Base-by-base conservation (phyloP, 30 jellyfish, hydroid and myxozoan species). In the Phacellophora camtschatica region DNA sequence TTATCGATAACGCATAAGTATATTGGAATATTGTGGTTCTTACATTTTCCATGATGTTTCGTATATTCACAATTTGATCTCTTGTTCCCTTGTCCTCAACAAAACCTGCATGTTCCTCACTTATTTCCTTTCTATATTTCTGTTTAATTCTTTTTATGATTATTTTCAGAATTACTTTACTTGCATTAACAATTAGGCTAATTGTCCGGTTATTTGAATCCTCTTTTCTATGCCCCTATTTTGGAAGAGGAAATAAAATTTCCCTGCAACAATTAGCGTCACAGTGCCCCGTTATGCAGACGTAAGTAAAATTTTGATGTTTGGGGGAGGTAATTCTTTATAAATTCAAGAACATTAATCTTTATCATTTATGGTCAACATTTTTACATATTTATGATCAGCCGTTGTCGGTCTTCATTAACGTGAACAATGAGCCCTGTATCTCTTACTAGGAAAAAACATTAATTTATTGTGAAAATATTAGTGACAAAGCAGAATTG, bases 61-160 rank as follows among this genome's bases (percentile, higher is more conserved):
- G 76, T 48, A 73, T 48, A 73, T 73, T 73, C 28, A 31, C 59
- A 18, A 51, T 73, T 51, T 73, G 76, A 48, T 73, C 76, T 51
- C 76, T 29, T 34, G 86, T 49, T 10, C 76, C 82, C 35, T 31
- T 46, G 33, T 23, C 82, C 30, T 48, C 58, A 13, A 8, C 57
- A 31, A 73, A 73, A n/a, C 88, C 88, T 15, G 69, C 88, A 53
- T 75, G 88, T 53, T 75, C 79, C 24, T 53, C 82, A 8, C 50
- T 19, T 19, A 22, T 54, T 30, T 75, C 82, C 37, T 46, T 18
- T 28, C 31, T 25, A 10, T 20, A 45, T n/a, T 45, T 22, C 56
- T 46, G 39, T 23, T 49, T 33, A 23, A 46, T 72, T 27, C 85
- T 46, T 24, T 51, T 22, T 72, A 5, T 23, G 56, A 72, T 49